Percentiles rank a stretch among this genome's conserved stretches.
These are phyloP conservation scores for Petaurus breviceps DNA, from an alignment of 2,113 vertebrate genomes.

Conservation along the genomic window DNA sequence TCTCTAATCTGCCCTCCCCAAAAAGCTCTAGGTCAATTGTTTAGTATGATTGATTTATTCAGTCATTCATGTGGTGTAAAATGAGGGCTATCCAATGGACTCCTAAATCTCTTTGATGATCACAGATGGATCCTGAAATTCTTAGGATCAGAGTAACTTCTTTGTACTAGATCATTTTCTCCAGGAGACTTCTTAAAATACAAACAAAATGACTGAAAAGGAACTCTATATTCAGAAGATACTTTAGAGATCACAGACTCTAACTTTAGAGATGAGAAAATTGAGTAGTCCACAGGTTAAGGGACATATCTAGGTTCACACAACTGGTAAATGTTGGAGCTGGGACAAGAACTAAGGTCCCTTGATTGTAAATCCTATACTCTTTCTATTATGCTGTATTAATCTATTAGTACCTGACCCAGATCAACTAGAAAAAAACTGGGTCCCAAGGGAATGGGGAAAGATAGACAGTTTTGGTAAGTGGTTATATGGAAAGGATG, in stretches of 20 bases:
- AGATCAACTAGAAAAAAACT: neutral
- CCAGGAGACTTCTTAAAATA: neutral
- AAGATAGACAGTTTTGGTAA: neutral
- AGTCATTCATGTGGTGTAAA: neutral
- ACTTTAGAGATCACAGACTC: neutral
- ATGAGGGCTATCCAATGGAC: neutral
- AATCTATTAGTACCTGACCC: neutral
- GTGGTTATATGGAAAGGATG: neutral
- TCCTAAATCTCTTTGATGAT: neutral
- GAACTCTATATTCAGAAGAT: neutral
- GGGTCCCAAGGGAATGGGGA: neutral
- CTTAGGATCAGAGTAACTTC: neutral
- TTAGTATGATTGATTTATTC: neutral
- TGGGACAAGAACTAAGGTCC: neutral
- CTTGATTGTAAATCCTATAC: neutral
- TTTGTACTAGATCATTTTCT: neutral
- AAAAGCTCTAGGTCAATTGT: neutral
- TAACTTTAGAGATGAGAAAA: neutral
- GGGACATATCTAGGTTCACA: neutral
- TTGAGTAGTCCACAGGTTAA: neutral
- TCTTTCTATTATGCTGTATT: neutral
- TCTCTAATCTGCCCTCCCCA: neutral
- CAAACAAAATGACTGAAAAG: neutral
- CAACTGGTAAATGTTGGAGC: neutral
- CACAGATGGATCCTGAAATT: neutral